phyloP scores from a whole-genome alignment of 1,140 invertebrate genomes.

The Atta cephalotes region DNA sequence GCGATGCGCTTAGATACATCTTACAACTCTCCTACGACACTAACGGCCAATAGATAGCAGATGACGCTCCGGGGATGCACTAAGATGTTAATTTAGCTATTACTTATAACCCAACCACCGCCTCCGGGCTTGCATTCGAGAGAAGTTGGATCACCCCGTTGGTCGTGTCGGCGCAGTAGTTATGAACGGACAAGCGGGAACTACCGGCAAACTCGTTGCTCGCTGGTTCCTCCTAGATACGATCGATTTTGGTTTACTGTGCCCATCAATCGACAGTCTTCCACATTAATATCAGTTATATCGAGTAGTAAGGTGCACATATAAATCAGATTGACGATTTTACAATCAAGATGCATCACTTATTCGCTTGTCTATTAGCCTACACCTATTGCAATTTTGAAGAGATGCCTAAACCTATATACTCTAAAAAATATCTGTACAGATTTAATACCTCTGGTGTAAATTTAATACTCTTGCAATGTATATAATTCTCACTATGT shows the following conservation, averaged over 20 bases:
- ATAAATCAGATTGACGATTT: slow-evolving; percentile 49
- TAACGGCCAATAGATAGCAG: slow-evolving; percentile 82
- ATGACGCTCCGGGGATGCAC: slow-evolving; percentile 84
- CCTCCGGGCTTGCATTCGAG: slow-evolving; percentile 58
- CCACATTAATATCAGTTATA: slow-evolving; percentile 39
- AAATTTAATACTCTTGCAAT: no score
- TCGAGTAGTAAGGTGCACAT: slow-evolving; percentile 33
- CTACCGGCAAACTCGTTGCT: slow-evolving; percentile 64
- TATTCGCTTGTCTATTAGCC: background rate
- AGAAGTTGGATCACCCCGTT: slow-evolving; percentile 62
- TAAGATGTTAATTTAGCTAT: slow-evolving; percentile 85
- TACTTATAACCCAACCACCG: slow-evolving; percentile 76
- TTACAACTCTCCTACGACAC: slow-evolving; percentile 67
- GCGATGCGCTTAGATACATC: slow-evolving; percentile 66
- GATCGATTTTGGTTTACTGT: slow-evolving; percentile 58
- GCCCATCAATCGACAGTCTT: slow-evolving; percentile 1
- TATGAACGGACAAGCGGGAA: slow-evolving; percentile 65
- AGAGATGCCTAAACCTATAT: background rate
- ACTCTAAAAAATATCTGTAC: no score
- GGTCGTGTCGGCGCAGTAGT: slow-evolving; percentile 63
- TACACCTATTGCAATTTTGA: slow-evolving; percentile 3
- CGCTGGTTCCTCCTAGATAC: slow-evolving; percentile 53
- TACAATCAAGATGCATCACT: slow-evolving; percentile 6
- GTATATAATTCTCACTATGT: no score
- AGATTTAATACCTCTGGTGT: no score